Percentiles rank a stretch among this genome's conserved stretches.
These are phyloP conservation scores for Drosophila murphyi DNA, from an alignment of 1,140 invertebrate species.

Conservation along the genomic window DNA sequence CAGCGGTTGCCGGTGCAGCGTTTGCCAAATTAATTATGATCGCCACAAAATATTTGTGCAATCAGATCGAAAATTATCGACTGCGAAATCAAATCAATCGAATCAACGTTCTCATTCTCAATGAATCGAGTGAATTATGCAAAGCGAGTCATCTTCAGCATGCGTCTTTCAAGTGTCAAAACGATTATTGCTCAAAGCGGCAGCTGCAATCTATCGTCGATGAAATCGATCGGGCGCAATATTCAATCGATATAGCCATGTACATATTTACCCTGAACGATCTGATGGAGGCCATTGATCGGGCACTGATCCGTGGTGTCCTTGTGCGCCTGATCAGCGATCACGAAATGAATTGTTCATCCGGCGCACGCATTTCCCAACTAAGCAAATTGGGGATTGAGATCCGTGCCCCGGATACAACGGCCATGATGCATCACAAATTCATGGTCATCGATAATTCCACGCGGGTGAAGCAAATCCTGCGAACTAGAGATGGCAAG, in stretches of 20 bases:
- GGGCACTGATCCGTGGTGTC: conserved; percentile 56
- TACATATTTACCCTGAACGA: conserved; percentile 57
- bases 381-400: conserved; percentile 25
- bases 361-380: conserved; percentile 38
- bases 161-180: conserved; percentile 5
- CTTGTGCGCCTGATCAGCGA: conserved; percentile 65
- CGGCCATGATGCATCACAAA: conserved; percentile 76
- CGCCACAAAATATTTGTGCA: neutral
- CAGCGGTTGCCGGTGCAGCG: neutral
- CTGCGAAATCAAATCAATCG: no score
- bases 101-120: conserved; percentile 48
- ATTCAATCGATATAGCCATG: conserved; percentile 69
- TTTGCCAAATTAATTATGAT: conserved; percentile 9
- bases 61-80: neutral
- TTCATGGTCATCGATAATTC: conserved; percentile 63
- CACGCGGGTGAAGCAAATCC: conserved; percentile 38
- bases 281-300: conserved; percentile 33
- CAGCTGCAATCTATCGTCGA: conserved; percentile 37
- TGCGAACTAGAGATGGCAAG: neutral
- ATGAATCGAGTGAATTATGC: conserved; percentile 35
- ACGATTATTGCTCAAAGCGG: conserved; percentile 40
- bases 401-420: conserved; percentile 45
- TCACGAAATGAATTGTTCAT: conserved; percentile 53
- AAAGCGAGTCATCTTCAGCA: neutral
- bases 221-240: conserved; percentile 57